phyloP scores from a whole-genome alignment of 2,888 invertebrate genomes.

The Harmothoe impar region DNA sequence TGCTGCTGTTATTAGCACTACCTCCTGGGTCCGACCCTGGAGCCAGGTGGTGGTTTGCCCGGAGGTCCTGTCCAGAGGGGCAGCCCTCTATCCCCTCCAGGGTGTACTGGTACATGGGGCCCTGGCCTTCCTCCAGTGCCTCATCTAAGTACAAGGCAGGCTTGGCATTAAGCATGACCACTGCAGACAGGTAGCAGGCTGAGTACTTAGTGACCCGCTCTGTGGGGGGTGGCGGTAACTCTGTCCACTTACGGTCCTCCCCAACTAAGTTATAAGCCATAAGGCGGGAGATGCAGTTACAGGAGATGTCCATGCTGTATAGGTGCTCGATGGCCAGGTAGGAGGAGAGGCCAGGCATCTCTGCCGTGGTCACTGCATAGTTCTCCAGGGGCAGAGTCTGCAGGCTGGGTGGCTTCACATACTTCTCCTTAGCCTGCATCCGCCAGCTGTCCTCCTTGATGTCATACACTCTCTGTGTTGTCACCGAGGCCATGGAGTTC shows the following conservation, averaged over 20 bases:
- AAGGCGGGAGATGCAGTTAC: constrained; percentile 40
- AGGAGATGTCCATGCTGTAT: constrained; percentile 54
- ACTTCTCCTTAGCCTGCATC: constrained; percentile 38
- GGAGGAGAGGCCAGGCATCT: constrained; percentile 50
- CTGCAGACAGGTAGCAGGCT: constrained; percentile 32
- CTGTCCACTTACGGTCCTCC: background rate
- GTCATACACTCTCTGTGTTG: constrained; percentile 26
- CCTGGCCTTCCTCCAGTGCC: constrained; percentile 34
- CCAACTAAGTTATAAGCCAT: constrained; percentile 52
- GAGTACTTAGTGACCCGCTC: constrained; percentile 47
- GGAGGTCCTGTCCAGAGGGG: background rate
- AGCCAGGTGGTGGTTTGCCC: constrained; percentile 7
- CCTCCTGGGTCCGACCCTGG: background rate
- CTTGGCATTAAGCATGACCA: constrained; percentile 47
- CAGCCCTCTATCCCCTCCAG: constrained; percentile 41
- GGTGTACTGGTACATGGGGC: constrained; percentile 45
- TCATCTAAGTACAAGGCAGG: constrained; percentile 54
- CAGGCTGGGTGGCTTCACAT: constrained; percentile 49
- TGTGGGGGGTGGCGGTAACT: constrained; percentile 34
- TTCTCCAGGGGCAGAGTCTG: constrained; percentile 34
- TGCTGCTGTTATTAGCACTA: background rate
- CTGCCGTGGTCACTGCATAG: constrained; percentile 42
- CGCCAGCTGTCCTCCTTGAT: constrained; percentile 45
- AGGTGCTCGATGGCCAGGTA: constrained; percentile 56
- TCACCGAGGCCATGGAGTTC: constrained; percentile 36